Base-by-base conservation (phyloP, 2,888 invertebrate genomes). In the Rhagophthalmus giganteus region DNA sequence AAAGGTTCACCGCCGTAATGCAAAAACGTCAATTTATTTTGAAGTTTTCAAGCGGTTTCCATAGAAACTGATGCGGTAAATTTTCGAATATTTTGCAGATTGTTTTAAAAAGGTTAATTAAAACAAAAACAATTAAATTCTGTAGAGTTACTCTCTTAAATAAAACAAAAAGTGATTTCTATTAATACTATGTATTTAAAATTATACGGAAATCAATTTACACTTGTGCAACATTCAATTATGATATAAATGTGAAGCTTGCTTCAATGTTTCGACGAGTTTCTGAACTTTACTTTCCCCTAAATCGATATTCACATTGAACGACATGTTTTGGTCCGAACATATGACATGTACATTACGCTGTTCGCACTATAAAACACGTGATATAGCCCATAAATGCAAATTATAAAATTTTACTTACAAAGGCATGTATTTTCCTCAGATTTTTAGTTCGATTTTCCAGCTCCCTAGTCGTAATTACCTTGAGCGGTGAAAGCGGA, bases 401-500 rank as follows among this genome's bases (percentile, higher is more conserved):
- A 6, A 35, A 26, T 0, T 0, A 24, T 28, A 12, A 16, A 15
- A 20, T n/a, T 13, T 14, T 27, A 45, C 57, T 40, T 53, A 60
- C 60, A 35, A 33, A 65, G 26, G 57, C 46, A 30, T 67, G 60
- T 15, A 71, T 61, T 34, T 59, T 50, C 14, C 54, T 48, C 33
- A 65, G 55, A 41, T 56, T 58, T 7, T 54, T 54, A 26, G 33
- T 40, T 32, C 48, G 24, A 24, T 34, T 38, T 15, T 39, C 30
- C 10, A 8, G 15, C 7, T 53, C 33, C 31, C 39, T 50, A 13
- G 48, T 25, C 1, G 49, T 38, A 9, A 60, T 28, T 9, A 64
- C 62, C 55, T 66, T 65, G 31, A 62, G 40, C 1, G 65, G 66
- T 1, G 76, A 76, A 41, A 72, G 65, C 2, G 65, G 44, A 26